Conservation (phyloP, 2,113 vertebrate genomes). For the Paracanthobrama guichenoti region DNA sequence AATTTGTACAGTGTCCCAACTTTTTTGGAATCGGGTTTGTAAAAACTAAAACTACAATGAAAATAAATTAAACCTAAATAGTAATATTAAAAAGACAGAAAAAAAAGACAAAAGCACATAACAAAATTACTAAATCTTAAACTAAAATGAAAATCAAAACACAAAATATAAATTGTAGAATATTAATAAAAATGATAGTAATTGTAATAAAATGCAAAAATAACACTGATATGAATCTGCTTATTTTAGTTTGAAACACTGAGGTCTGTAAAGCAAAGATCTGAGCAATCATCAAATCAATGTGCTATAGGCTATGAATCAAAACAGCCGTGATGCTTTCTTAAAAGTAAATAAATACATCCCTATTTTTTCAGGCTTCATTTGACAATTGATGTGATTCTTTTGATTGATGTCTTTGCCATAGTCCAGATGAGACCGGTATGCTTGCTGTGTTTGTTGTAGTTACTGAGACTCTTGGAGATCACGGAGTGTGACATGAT, state of each 20-base stretch:
- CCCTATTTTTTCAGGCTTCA: not conserved
- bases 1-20: too few species aligned
- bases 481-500: conserved; percentile 78
- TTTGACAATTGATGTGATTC: not conserved
- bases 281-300: not conserved
- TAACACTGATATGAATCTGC: not conserved
- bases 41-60: not conserved
- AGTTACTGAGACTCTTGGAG: conserved; percentile 81
- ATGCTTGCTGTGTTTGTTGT: conserved; percentile 29
- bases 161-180: not conserved
- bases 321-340: not conserved
- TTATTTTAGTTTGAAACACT: not conserved
- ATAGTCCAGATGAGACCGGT: not conserved
- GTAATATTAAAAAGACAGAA: not conserved
- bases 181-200: not conserved
- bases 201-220: not conserved
- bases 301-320: not conserved
- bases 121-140: not conserved
- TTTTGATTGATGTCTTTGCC: not conserved
- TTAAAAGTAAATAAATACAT: not conserved
- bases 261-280: not conserved
- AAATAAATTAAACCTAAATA: not conserved
- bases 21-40: too few species aligned
- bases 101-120: not conserved
- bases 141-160: not conserved